Base-by-base conservation (phyloP, 1,140 invertebrate genomes). In the Hylyphantes graminicola region DNA sequence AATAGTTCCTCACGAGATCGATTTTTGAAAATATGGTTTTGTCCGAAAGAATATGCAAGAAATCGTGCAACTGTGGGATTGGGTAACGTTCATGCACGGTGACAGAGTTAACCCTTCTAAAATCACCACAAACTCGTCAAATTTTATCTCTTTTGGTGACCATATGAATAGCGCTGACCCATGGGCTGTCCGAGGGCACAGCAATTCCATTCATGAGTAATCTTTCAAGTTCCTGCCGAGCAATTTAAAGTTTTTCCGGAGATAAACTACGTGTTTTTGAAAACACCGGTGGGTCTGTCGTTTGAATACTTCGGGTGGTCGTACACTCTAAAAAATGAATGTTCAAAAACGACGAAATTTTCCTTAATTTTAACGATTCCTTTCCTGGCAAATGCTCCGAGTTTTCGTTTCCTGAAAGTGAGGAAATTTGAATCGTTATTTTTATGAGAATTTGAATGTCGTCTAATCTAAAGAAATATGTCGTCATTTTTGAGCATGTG, bases 111-210 rank as follows among this genome's bases (percentile, higher is more conserved):
- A 92, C 78, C 12, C 78, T 55, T 8, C 89, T 85, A 81, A 90
- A 92, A 87, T 92, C 91, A 0, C 90, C 89, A 78, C 88, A 89
- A 0, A 88, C 86, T 51, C 91, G 84, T 86, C 88, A 90, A n/a
- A 9, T 76, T 78, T 10, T 88, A 77, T 88, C 85, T 74, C 87
- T 87, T 79, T 92, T 91, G 5, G 85, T 85, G 0, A 90, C 89
- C 63, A 92, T 87, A 78, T 90, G 89, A 4, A 91, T 78, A n/a
- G 90, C 89, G 4, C 88, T 89, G 12, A 90, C 87, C 90, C 90
- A 92, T 51, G 89, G 68, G 76, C 88, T 88, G 13, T 88, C 88
- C 0, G 89, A 89, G 0, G 86, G 88, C 13, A 88, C 86, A 50
- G 87, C 86, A n/a, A 89, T 88, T 11, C 89, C 90, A 13, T 63